Percentiles rank a stretch among this genome's conserved stretches.
phyloP scores from a whole-genome alignment of 2,888 invertebrate species.

The Volucella inflata region DNA sequence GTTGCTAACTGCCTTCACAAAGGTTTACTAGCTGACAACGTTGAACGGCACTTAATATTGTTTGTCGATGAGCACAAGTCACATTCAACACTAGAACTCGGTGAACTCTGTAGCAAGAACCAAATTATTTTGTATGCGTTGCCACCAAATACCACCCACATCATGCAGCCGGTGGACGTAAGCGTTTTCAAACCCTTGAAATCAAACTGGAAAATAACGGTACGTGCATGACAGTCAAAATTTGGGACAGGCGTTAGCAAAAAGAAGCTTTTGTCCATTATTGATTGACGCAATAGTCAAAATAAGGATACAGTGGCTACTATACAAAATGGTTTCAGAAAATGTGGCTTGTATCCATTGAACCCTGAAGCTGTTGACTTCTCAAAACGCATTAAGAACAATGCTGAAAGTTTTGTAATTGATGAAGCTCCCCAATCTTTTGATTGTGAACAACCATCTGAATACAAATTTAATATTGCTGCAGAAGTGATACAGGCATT shows the following conservation, averaged over 20 bases:
- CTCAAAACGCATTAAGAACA: slow-evolving; percentile 34
- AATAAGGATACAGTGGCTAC: slow-evolving; percentile 16
- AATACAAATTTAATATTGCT: slow-evolving; percentile 17
- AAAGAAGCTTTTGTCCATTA: slow-evolving; percentile 40
- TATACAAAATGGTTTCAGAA: slow-evolving; percentile 40
- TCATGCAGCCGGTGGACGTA: too few species aligned
- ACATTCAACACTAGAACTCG: too few species aligned
- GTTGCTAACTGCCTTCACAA: too few species aligned
- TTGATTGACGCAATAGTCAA: slow-evolving; percentile 21
- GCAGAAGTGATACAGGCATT: slow-evolving; percentile 13
- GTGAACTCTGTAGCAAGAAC: too few species aligned
- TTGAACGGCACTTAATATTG: too few species aligned
- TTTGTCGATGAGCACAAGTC: too few species aligned
- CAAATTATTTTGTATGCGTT: too few species aligned
- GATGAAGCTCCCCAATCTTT: slow-evolving; percentile 7
- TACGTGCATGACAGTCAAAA: slow-evolving; percentile 37
- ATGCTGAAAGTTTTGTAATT: slow-evolving; percentile 11
- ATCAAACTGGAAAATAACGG: slow-evolving; percentile 44
- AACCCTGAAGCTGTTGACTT: background rate
- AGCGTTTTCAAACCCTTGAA: slow-evolving; percentile 51
- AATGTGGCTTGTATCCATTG: slow-evolving; percentile 37
- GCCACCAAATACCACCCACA: too few species aligned
- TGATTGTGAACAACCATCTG: background rate
- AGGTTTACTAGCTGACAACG: too few species aligned
- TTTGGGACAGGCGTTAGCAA: slow-evolving; percentile 35